Base-by-base conservation (phyloP, 2,888 invertebrate genomes). In the Drosophila macrospina region DNA sequence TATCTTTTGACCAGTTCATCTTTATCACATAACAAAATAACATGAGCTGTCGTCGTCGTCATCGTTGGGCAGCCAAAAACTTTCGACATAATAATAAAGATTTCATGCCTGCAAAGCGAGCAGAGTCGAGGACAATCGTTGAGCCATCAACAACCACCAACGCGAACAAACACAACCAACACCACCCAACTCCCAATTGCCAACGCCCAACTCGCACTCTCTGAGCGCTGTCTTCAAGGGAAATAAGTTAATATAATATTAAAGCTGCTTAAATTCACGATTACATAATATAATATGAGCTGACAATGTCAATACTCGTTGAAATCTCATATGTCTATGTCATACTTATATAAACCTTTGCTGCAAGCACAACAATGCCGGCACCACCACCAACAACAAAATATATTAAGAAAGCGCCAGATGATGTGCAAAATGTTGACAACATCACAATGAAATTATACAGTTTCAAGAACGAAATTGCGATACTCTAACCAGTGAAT, bases 1-100 rank as follows among this genome's bases (percentile, higher is more conserved):
- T 52, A 57, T 65, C 60, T 28, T 62, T 50, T 69, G 82, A 51
- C 78, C 85, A 80, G 83, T 83, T 80, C 86, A 83, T 85, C 68
- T 75, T 85, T 82, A 64, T 55, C 62, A 63, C 71, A 75, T 78
- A 71, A 54, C 59, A 64, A 45, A 74, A 73, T 62, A 79, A 78
- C 69, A 82, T 57, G 55, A 62, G 69, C 54, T 39, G 26, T 26
- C 26, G 26, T 26, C 26, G 41, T 48, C 48, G n/a, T 57, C 47
- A 30, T 37, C 61, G 55, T 48, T 50, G 57, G 54, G 11, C 41
- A 67, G 50, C 45, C 60, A 51, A 65, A 80, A 83, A 83, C 75
- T 78, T 82, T 72, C 73, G 61, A 80, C 72, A 85, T 80, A 72
- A 86, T 80, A 82, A 83, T 82, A 84, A 81, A 85, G 81, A 81